Base-by-base conservation (phyloP, 2,113 vertebrate species). In the Myanophis thanlyinensis region DNA sequence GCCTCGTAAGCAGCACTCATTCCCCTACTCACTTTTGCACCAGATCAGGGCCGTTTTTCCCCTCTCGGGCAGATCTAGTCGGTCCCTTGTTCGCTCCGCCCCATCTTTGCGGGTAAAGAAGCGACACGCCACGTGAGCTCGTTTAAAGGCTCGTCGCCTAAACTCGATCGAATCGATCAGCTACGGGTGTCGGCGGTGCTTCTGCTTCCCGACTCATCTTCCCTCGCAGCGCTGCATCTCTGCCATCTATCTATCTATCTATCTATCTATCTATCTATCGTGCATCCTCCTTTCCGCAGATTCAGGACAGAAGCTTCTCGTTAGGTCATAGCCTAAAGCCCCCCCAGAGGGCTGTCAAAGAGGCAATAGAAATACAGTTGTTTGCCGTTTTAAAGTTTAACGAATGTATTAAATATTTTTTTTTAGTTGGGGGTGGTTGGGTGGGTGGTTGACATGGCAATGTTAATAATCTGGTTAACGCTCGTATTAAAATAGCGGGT, bases 121-220 rank as follows among this genome's bases (percentile, higher is more conserved):
- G 86, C 67, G 86, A 73, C 13, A 5, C 23, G 48, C 22, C 18
- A 40, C 6, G 35, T 30, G 46, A 3, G 73, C 25, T 40, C 51
- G 73, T 15, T 5, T 20, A 44, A 40, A 13, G 20, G 18, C 2
- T 35, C 6, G 10, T n/a, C 5, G 25, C 80, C 1, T 0, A 4
- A 48, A 10, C 4, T 3, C 27, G 12, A 8, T 27, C 30, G 56
- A 80, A 3, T 20, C 35, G 18, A 22, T 20, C 67, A 3, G 67
- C 2, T 1, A 7, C 5, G 5, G 13, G 3, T 20, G 13, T 18
- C 0, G 0, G 18, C 1, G 67, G 5, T 4, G 13, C 6, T 7
- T 4, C 5, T 44, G 35, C 22, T 44, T 46, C 18, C 20, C n/a
- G 13, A 40, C 22, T 48, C n/a, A n/a, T n/a, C 8, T 22, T 4